A percentile compares a stretch with the other conserved stretches of the same genome.
phyloP scores from a whole-genome alignment of 2,797 vertebrate species.

The Lithobates pipiens region DNA sequence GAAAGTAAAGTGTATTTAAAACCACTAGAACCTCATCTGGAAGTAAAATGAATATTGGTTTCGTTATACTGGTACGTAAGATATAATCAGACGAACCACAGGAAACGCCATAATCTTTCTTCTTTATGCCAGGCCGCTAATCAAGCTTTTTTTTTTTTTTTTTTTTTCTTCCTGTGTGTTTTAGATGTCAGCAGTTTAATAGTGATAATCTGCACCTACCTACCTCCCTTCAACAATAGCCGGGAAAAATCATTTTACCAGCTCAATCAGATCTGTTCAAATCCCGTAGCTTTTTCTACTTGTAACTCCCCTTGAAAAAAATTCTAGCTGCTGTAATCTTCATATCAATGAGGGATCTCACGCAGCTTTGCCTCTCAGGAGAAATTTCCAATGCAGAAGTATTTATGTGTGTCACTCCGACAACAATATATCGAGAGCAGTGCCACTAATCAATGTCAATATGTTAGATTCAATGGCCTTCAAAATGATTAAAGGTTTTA shows the following conservation, averaged over 20 bases:
- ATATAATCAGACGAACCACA: constrained; percentile 65
- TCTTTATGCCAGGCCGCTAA: constrained; percentile 65
- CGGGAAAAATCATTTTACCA: constrained; percentile 56
- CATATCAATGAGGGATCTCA: constrained; percentile 60
- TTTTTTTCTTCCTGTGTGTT: constrained; percentile 55
- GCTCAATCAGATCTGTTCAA: constrained; percentile 60
- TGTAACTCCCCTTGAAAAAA: constrained; percentile 55
- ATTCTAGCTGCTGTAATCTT: neutral
- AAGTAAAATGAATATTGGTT: constrained; percentile 61
- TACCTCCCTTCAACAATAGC: constrained; percentile 56
- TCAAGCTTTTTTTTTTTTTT: constrained; percentile 65
- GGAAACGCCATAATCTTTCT: constrained; percentile 59
- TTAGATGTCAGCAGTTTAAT: constrained; percentile 60
- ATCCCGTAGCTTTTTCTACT: constrained; percentile 37
- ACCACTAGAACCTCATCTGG: constrained; percentile 53
- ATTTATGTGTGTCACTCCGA: constrained; percentile 59
- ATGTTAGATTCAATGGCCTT: constrained; percentile 58
- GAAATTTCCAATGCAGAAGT: constrained; percentile 51
- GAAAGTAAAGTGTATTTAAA: constrained; percentile 43
- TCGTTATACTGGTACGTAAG: constrained; percentile 66
- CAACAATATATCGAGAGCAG: constrained; percentile 62
- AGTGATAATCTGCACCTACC: constrained; percentile 58
- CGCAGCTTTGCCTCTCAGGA: constrained; percentile 14
- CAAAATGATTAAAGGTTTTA: constrained; percentile 59
- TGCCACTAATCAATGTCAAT: constrained; percentile 65